Evolutionary conservation across 2,888 invertebrate species (phyloP).

Genomic region (Nomada fucata): DNA sequence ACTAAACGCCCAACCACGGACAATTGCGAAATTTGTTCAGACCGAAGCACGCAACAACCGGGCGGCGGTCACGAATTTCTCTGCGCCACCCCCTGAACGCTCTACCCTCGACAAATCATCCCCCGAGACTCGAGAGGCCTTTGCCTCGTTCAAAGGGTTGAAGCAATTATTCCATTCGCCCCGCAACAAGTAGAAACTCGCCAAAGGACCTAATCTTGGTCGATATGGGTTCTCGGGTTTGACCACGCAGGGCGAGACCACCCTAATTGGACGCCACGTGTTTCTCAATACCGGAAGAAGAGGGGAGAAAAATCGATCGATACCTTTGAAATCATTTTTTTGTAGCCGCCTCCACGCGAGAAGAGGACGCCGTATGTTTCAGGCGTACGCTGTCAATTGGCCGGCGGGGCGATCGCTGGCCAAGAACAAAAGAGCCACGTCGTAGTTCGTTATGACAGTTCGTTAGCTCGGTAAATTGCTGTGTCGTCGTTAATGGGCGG

Average conservation of each 20-base stretch:
- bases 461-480: slow-evolving; percentile 71
- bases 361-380: slow-evolving; percentile 28
- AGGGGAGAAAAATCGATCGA: slow-evolving; percentile 28
- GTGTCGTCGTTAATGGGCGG: slow-evolving; percentile 69
- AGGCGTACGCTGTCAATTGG: slow-evolving; percentile 42
- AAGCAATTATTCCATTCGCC: slow-evolving; percentile 16
- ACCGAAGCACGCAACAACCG: too few relatives aligned
- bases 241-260: slow-evolving; percentile 11
- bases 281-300: slow-evolving; percentile 31
- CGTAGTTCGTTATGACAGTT: slow-evolving; percentile 73
- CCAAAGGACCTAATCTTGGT: slow-evolving; percentile 26
- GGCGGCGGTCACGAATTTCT: too few relatives aligned
- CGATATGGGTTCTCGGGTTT: background rate
- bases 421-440: slow-evolving; percentile 68
- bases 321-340: slow-evolving; percentile 48
- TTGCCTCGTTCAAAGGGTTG: background rate
- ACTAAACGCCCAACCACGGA: too few relatives aligned
- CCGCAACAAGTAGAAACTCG: background rate
- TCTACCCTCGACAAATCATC: too few relatives aligned
- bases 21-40: too few relatives aligned
- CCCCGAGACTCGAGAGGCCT: background rate
- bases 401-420: slow-evolving; percentile 57
- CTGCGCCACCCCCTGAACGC: too few relatives aligned
- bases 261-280: slow-evolving; percentile 30
- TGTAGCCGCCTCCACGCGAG: background rate